A percentile compares a stretch with the other conserved stretches of the same genome.
phyloP scores from a whole-genome alignment of 2,888 invertebrate genomes.

The Euplexia lucipara region DNA sequence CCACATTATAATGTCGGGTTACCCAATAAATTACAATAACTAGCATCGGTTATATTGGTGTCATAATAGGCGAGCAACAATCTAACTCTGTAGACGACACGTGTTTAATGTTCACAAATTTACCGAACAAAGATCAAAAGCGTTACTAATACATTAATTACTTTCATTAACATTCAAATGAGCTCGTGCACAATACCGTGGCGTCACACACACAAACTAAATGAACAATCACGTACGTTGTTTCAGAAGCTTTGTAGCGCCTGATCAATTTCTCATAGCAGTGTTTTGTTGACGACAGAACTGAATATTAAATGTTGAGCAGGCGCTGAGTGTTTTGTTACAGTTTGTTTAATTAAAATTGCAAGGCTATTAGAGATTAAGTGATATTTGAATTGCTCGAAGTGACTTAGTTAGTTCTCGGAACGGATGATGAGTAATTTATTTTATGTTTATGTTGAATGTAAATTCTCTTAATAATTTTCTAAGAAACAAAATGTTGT shows the following conservation, averaged over 20 bases:
- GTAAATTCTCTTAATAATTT: not conserved
- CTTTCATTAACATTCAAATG: slow-evolving; percentile 53
- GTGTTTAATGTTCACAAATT: slow-evolving; percentile 22
- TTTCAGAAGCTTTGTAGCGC: slow-evolving; percentile 27
- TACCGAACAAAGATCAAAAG: slow-evolving; percentile 51
- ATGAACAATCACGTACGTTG: slow-evolving; percentile 37
- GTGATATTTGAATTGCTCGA: not conserved
- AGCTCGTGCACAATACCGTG: slow-evolving; percentile 39
- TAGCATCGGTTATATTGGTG: not conserved
- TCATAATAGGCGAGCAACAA: not conserved
- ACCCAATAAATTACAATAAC: not conserved
- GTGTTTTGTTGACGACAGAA: slow-evolving; percentile 20
- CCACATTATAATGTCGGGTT: not conserved
- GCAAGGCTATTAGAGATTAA: not conserved
- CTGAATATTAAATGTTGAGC: slow-evolving; percentile 23
- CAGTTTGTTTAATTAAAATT: slow-evolving; percentile 29
- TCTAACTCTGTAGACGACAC: slow-evolving; percentile 5
- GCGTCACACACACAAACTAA: slow-evolving; percentile 35
- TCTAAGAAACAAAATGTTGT: slow-evolving; percentile 8
- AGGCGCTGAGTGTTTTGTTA: slow-evolving; percentile 27
- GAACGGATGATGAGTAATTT: not conserved
- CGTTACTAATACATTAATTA: slow-evolving; percentile 49
- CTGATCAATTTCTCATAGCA: slow-evolving; percentile 40
- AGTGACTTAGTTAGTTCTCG: not conserved
- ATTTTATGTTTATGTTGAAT: not conserved